Conservation (phyloP, 2,113 vertebrate genomes). For the Erythrolamprus reginae region DNA sequence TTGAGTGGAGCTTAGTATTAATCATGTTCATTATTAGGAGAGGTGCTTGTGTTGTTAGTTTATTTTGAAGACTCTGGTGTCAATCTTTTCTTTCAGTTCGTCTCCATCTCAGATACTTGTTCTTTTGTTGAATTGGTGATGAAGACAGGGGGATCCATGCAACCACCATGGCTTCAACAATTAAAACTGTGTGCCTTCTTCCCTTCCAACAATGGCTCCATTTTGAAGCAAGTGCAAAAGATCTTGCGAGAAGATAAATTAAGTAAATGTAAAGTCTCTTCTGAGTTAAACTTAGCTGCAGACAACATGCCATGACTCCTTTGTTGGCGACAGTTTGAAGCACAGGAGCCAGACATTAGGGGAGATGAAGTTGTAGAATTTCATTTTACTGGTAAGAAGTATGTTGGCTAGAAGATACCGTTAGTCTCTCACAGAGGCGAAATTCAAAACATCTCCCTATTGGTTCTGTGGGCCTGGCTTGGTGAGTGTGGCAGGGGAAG, state of each 20-base stretch:
- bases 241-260: not conserved
- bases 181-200: not conserved
- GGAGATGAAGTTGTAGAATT: not conserved
- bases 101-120: rapidly evolving
- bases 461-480: no score
- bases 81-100: no score
- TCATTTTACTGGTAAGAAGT: not conserved
- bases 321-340: not conserved
- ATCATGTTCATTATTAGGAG: not conserved
- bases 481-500: no score
- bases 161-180: not conserved
- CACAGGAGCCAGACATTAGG: not conserved
- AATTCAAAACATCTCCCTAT: no score
- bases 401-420: not conserved
- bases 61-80: not conserved
- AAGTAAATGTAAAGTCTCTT: not conserved
- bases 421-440: no score
- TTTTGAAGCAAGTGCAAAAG: not conserved
- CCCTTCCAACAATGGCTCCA: not conserved
- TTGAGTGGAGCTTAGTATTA: not conserved
- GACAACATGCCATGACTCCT: not conserved
- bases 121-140: not conserved
- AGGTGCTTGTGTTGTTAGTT: not conserved
- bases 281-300: not conserved
- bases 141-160: rapidly evolving